These are phyloP conservation scores for Liolophura sinensis DNA, from an alignment of 1,140 invertebrate genomes.

Conservation along the genomic window DNA sequence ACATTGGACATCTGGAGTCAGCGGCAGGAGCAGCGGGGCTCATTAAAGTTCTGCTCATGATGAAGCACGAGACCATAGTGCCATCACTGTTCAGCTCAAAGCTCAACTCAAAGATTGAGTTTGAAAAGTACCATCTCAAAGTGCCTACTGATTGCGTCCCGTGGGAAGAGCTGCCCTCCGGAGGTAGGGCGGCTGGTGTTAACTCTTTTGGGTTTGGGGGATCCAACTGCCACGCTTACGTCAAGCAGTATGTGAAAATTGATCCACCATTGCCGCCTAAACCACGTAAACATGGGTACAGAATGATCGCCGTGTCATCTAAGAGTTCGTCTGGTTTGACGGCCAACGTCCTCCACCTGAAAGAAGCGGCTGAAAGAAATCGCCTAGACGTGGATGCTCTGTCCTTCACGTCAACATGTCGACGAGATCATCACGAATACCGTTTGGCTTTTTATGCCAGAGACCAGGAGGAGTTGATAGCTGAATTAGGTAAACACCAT, in stretches of 20 bases:
- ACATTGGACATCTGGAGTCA: conserved; percentile 68
- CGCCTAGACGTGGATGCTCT: conserved; percentile 12
- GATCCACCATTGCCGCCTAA: too few species aligned
- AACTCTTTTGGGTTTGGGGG: conserved; percentile 51
- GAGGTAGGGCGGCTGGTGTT: conserved; percentile 22
- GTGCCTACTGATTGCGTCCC: conserved; percentile 22
- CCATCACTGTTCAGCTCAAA: conserved; percentile 60
- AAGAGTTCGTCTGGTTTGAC: too few species aligned
- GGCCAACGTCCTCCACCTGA: too few species aligned
- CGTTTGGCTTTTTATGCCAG: too few species aligned
- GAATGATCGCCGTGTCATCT: too few species aligned
- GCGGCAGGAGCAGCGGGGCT: conserved; percentile 88
- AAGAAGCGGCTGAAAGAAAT: too few species aligned
- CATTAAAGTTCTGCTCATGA: conserved; percentile 67
- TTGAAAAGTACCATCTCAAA: conserved; percentile 29
- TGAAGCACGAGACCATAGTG: conserved; percentile 36
- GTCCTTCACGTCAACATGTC: conserved; percentile 24
- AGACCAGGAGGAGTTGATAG: conserved; percentile 7
- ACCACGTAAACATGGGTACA: too few species aligned
- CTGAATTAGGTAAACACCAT: conserved; percentile 5
- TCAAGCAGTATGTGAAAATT: conserved; percentile 13
- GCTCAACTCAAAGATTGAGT: conserved; percentile 59
- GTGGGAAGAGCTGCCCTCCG: conserved; percentile 9
- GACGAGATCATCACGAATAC: too few species aligned
- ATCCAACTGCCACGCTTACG: conserved; percentile 37